Base-by-base conservation (phyloP, 2,797 vertebrate species). In the Chaenodraco wilsoni region DNA sequence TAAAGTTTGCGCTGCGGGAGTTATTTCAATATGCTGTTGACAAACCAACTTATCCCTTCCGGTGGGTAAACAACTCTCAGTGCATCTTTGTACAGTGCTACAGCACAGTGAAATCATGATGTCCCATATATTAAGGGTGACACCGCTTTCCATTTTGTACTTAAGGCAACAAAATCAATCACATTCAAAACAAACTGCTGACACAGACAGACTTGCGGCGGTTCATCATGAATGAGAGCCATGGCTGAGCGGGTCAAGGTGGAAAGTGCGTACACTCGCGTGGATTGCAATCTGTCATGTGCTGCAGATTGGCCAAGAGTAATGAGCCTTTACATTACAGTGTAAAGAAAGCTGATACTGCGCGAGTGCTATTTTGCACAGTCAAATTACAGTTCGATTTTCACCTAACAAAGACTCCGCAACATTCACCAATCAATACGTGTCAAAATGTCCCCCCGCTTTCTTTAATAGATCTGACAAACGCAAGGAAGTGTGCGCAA, bases 331-430 rank as follows among this genome's bases (percentile, higher is more conserved):
- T 84, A 67, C 69, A 72, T 82, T 76, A 70, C 55, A 63, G 54
- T 21, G 78, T 72, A 71, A 40, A 72, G 64, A 76, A 48, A 84
- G 81, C 76, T 84, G 87, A 88, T 76, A 79, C 69, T 66, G 72
- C 57, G 6, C 50, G 63, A 65, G 61, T n/a, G 48, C 78, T 74
- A 69, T 77, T 89, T 76, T 88, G 70, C 72, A 55, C 76, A 81
- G 71, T 81, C 74, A 84, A 84, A 87, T 81, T 78, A 74, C 65
- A 70, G 72, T 85, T 90, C 58, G 81, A 90, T 91, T 89, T 90
- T 62, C 65, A 83, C 79, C 84, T 72, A 80, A 85, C 81, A 87
- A 86, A 88, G 83, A 83, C 65, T 85, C 84, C 73, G 83, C 81
- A 80, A 87, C 78, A 66, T 79, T 84, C 78, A 13, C 43, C 69